Evolutionary conservation across 2,113 vertebrate genomes (phyloP).

Genomic region (Mormyrus lacerda): DNA sequence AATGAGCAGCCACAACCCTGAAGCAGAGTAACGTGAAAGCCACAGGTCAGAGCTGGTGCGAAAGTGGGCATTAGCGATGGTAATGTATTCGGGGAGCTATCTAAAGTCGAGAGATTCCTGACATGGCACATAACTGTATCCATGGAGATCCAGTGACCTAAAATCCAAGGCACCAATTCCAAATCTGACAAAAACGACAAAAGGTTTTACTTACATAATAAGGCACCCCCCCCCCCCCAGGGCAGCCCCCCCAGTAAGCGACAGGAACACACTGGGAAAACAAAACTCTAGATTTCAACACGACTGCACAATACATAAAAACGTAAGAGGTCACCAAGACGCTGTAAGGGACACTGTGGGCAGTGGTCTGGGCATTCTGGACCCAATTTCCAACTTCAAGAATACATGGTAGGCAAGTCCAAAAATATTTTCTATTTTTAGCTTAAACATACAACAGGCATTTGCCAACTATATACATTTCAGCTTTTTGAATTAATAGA

Average conservation of each 20-base stretch:
- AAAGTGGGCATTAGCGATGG: constrained; percentile 36
- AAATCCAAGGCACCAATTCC: constrained; percentile 38
- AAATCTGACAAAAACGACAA: constrained; percentile 41
- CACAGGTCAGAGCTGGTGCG: constrained; percentile 46
- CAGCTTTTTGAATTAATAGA: constrained; percentile 8
- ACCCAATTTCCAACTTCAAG: constrained; percentile 14
- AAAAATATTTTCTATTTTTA: constrained; percentile 36
- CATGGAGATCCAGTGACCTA: constrained; percentile 46
- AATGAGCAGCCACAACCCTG: constrained; percentile 37
- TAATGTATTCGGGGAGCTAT: constrained; percentile 55
- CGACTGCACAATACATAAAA: not conserved
- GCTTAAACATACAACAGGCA: constrained; percentile 42
- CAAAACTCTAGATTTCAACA: not conserved
- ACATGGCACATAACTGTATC: constrained; percentile 61
- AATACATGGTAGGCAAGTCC: constrained; percentile 4
- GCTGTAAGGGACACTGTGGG: not conserved
- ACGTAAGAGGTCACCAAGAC: not conserved
- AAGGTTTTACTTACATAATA: not conserved
- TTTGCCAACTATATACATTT: constrained; percentile 45
- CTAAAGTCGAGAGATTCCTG: constrained; percentile 48
- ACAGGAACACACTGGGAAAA: constrained; percentile 5
- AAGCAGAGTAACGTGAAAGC: constrained; percentile 36
- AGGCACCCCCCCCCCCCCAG: not conserved
- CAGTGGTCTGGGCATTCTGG: not conserved
- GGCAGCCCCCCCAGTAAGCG: constrained; percentile 39